These are phyloP conservation scores for Clostera curtula DNA, from an alignment of 2,888 invertebrate species.

Conservation along the genomic window DNA sequence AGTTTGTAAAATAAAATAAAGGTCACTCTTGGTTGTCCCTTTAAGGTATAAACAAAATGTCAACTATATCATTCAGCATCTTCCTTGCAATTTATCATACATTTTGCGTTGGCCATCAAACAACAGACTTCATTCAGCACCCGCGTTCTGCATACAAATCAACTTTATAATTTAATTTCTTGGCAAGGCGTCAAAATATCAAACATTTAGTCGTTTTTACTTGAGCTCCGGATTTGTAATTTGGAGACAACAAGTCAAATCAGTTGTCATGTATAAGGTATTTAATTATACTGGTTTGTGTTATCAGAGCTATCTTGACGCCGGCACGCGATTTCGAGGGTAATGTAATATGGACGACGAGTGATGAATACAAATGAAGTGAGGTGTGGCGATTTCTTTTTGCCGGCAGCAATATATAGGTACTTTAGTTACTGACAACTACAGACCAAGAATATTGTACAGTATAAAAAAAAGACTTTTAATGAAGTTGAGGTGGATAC, in stretches of 20 bases:
- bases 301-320: constrained; percentile 50
- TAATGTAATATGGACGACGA: constrained; percentile 62
- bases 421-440: constrained; percentile 21
- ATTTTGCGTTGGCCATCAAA: constrained; percentile 29
- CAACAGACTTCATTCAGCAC: constrained; percentile 33
- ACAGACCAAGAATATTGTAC: too few species aligned
- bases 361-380: constrained; percentile 59
- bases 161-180: constrained; percentile 62
- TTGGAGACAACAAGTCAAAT: constrained; percentile 7
- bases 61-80: constrained; percentile 17
- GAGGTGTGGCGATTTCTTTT: constrained; percentile 53
- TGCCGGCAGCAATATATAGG: constrained; percentile 27
- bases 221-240: constrained; percentile 16
- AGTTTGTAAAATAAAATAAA: too few species aligned
- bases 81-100: constrained; percentile 26
- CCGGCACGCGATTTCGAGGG: constrained; percentile 57
- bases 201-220: constrained; percentile 29
- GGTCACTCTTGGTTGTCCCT: background rate
- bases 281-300: constrained; percentile 15
- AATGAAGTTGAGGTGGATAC: too few species aligned
- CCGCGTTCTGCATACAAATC: constrained; percentile 53
- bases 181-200: constrained; percentile 60
- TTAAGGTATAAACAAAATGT: constrained; percentile 13
- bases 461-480: too few species aligned
- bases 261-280: constrained; percentile 4